Evolutionary conservation across 2,113 vertebrate genomes (phyloP).

Genomic region (Lutjanus erythropterus): DNA sequence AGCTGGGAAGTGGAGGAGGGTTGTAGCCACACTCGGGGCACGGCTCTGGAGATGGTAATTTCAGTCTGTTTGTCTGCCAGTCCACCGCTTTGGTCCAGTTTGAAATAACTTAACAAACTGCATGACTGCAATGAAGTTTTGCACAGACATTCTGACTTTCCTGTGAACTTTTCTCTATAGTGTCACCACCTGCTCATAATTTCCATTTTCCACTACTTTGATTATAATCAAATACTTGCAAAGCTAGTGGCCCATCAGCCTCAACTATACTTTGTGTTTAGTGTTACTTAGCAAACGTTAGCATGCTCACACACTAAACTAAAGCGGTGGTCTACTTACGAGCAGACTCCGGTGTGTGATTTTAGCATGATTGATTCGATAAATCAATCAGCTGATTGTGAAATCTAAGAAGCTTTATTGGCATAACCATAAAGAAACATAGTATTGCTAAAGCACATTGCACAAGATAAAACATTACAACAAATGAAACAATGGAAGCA

Average conservation of each 20-base stretch:
- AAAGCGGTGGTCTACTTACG: too few species aligned
- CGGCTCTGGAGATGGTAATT: neutral
- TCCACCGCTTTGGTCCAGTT: neutral
- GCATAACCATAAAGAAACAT: too few species aligned
- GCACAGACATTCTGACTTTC: neutral
- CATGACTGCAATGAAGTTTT: neutral
- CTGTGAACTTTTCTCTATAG: neutral
- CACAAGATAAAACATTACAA: too few species aligned
- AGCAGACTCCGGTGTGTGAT: too few species aligned
- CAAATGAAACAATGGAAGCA: too few species aligned
- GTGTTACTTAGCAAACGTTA: neutral
- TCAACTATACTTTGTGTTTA: too few species aligned
- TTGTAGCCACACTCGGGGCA: neutral
- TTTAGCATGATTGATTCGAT: too few species aligned
- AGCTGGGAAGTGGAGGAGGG: constrained; percentile 39
- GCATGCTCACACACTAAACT: neutral
- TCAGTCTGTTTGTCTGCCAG: neutral
- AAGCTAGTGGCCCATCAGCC: too few species aligned
- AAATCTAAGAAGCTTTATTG: too few species aligned
- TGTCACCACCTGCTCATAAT: neutral
- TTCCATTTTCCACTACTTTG: neutral
- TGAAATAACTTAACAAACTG: neutral
- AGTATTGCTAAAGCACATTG: too few species aligned
- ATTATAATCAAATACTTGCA: neutral
- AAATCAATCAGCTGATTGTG: too few species aligned